Percentiles rank a stretch among this genome's conserved stretches.
These are phyloP conservation scores for Elephas maximus DNA, from an alignment of 2,113 vertebrate species.

Conservation along the genomic window DNA sequence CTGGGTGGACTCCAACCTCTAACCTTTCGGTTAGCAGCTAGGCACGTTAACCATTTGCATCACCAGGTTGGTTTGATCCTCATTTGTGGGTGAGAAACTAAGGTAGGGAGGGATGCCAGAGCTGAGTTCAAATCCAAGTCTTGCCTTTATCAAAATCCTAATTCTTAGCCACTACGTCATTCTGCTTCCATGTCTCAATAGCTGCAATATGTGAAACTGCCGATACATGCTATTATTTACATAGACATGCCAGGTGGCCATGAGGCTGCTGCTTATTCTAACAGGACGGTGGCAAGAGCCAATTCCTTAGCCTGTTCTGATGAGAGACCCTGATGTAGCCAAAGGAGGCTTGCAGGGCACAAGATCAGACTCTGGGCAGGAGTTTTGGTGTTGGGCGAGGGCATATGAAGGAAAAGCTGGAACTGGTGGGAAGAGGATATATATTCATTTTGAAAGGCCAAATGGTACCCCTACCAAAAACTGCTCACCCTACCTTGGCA, in stretches of 20 bases:
- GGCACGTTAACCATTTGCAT: not conserved
- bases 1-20: not conserved
- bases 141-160: not conserved
- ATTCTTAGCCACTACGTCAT: not conserved
- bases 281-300: not conserved
- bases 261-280: not conserved
- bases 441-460: slow-evolving; percentile 70
- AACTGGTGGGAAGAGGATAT: not conserved
- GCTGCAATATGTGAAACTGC: no score
- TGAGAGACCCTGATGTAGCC: not conserved
- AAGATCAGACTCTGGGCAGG: not conserved
- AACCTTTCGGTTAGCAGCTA: not conserved
- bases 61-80: not conserved
- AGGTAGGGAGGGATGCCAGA: not conserved
- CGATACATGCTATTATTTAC: not conserved
- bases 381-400: not conserved
- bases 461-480: slow-evolving; percentile 49
- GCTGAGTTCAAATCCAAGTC: not conserved
- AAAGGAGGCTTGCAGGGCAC: not conserved
- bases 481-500: slow-evolving; percentile 62
- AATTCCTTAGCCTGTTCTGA: not conserved
- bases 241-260: not conserved
- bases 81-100: not conserved
- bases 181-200: not conserved
- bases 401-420: not conserved